phyloP scores from a whole-genome alignment of 2,888 invertebrate genomes.

The Ormia ochracea region DNA sequence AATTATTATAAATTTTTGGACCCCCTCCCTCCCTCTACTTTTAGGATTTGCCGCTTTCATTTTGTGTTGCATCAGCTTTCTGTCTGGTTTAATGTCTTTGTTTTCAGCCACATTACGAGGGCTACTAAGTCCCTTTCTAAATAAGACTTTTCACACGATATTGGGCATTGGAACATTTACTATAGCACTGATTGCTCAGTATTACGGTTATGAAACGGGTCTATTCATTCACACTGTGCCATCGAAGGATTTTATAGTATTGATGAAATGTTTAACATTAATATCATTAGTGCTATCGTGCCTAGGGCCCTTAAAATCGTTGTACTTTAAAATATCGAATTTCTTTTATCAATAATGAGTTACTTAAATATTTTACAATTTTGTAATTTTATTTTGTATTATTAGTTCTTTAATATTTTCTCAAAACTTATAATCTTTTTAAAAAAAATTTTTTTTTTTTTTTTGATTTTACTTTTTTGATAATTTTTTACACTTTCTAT shows the following conservation, averaged over 20 bases:
- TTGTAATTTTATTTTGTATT: too few relatives aligned
- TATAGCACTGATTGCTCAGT: constrained; percentile 72
- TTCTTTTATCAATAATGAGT: constrained; percentile 61
- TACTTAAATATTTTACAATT: too few relatives aligned
- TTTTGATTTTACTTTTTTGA: too few relatives aligned
- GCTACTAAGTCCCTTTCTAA: constrained; percentile 69
- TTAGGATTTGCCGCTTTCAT: constrained; percentile 73
- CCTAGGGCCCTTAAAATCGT: constrained; percentile 70
- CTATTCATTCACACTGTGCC: constrained; percentile 67
- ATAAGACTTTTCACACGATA: constrained; percentile 73
- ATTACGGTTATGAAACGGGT: constrained; percentile 73
- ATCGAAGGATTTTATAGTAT: constrained; percentile 66
- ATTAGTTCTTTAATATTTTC: too few relatives aligned
- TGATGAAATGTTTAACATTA: constrained; percentile 72
- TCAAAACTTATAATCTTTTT: too few relatives aligned
- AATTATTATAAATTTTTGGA: background rate
- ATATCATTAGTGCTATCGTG: constrained; percentile 69
- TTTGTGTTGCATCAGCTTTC: constrained; percentile 70
- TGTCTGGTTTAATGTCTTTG: constrained; percentile 70
- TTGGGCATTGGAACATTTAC: constrained; percentile 71
- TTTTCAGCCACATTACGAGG: constrained; percentile 68
- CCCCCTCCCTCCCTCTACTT: too few relatives aligned
- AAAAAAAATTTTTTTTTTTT: too few relatives aligned
- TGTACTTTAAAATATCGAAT: constrained; percentile 65
- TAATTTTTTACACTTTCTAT: too few relatives aligned